Conservation (phyloP, 2,113 vertebrate species). For the Eubucco bourcierii region DNA sequence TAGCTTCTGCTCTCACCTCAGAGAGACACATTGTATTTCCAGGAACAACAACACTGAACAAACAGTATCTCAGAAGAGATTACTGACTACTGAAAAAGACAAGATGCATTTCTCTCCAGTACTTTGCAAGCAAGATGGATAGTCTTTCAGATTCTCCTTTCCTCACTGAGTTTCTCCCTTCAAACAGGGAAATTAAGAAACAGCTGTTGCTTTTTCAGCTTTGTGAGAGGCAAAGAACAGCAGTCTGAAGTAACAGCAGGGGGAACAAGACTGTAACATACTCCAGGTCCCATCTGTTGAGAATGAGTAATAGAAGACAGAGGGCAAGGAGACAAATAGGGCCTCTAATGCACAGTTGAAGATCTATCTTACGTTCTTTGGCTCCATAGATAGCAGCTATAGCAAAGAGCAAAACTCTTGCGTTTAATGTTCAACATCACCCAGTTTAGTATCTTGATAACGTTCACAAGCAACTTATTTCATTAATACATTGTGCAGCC, state of each 20-base stretch:
- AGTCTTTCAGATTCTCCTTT: not conserved
- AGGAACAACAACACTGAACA: not conserved
- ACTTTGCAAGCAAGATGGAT: not conserved
- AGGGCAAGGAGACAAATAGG: not conserved
- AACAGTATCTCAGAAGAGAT: not conserved
- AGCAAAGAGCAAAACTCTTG: not conserved
- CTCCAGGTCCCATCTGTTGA: constrained; percentile 17
- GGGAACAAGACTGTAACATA: constrained; percentile 16
- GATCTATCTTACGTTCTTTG: not conserved
- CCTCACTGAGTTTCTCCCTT: not conserved
- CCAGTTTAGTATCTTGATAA: not conserved
- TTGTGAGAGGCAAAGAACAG: constrained; percentile 28
- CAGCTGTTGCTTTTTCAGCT: constrained; percentile 54
- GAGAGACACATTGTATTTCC: not conserved
- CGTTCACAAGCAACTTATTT: not conserved
- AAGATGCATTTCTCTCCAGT: not conserved
- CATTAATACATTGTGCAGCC: constrained; percentile 37
- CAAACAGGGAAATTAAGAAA: constrained; percentile 27
- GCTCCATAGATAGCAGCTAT: not conserved
- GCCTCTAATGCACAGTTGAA: not conserved
- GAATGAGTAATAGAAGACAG: not conserved
- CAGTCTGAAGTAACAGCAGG: constrained; percentile 42
- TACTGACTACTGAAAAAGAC: not conserved
- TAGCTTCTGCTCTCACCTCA: not conserved
- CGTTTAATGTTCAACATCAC: not conserved